Percentiles rank a stretch among this genome's conserved stretches.
These are phyloP conservation scores for Nyctibius grandis DNA, from an alignment of 2,797 vertebrate species.

Conservation along the genomic window DNA sequence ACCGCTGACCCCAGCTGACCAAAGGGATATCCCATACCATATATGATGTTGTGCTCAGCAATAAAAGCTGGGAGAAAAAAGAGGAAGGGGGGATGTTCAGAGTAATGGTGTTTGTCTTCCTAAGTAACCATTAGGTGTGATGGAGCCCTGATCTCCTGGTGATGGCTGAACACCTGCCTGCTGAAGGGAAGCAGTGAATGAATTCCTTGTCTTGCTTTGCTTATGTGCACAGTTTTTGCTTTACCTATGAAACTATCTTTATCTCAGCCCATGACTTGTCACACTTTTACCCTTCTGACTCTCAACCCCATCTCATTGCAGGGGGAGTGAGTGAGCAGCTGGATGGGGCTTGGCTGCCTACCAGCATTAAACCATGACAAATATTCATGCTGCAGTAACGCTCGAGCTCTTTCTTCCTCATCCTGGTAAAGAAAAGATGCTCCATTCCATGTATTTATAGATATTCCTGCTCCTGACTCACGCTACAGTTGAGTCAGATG, in stretches of 20 bases:
- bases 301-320: accelerated
- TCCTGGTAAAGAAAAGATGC: not conserved
- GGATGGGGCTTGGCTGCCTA: not conserved
- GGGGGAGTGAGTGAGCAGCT: not conserved
- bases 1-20: not conserved
- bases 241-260: not conserved
- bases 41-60: accelerated
- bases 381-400: not conserved
- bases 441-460: not conserved
- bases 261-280: not conserved
- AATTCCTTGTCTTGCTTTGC: not conserved
- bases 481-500: not conserved
- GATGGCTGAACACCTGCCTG: not conserved
- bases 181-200: accelerated
- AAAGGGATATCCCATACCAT: not conserved
- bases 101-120: not conserved
- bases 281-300: not conserved
- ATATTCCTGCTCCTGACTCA: not conserved
- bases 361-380: not conserved
- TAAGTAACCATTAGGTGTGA: accelerated
- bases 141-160: not conserved
- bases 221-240: not conserved
- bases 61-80: not conserved
- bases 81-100: accelerated
- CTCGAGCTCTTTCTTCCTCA: not conserved